These are phyloP conservation scores for Sinocyclocheilus anophthalmus DNA, from an alignment of 2,113 vertebrate species.

Conservation along the genomic window DNA sequence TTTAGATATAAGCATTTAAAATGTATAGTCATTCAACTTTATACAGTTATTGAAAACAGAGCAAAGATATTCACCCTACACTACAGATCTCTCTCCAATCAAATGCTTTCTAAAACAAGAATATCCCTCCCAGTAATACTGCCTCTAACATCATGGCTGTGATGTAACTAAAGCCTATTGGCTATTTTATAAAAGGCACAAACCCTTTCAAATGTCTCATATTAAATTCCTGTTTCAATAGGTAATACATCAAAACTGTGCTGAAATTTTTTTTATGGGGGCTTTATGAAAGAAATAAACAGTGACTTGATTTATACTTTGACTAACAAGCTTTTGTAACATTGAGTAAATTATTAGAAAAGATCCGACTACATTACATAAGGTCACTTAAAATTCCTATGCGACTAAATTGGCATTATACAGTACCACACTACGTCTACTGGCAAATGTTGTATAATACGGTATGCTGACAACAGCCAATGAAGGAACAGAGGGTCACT, in stretches of 20 bases:
- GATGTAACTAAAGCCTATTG: background rate
- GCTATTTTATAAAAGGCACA: background rate
- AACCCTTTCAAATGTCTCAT: background rate
- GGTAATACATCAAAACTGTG: background rate
- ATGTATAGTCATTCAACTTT: background rate
- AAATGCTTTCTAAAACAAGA: background rate
- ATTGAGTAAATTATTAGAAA: conserved; percentile 5
- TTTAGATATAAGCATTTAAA: background rate
- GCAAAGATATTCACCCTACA: background rate
- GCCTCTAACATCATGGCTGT: background rate
- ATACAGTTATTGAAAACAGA: background rate
- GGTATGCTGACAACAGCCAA: background rate
- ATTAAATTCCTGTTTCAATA: background rate
- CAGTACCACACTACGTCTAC: background rate
- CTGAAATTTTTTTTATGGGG: background rate
- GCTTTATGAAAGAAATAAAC: background rate
- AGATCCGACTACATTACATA: background rate
- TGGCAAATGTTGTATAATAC: background rate
- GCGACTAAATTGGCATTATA: background rate
- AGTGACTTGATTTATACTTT: background rate
- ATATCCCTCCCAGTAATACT: background rate
- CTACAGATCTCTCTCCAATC: background rate
- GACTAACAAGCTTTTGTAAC: background rate
- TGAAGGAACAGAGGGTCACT: background rate
- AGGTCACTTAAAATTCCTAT: background rate